Conservation (phyloP, 2,113 vertebrate genomes). For the Podarcis muralis region DNA sequence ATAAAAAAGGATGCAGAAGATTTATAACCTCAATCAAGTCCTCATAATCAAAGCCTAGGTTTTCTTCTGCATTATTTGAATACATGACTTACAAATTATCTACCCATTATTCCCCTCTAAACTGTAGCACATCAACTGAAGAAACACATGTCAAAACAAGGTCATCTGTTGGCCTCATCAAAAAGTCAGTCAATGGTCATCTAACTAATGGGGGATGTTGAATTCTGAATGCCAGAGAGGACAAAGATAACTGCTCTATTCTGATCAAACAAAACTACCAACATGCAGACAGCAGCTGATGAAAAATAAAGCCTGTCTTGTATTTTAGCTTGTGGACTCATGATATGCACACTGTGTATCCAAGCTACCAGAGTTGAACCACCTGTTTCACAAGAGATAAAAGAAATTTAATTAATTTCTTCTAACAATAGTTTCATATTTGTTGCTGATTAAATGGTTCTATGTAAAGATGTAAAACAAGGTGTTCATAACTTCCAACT, state of each 20-base stretch:
- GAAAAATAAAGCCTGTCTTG: neutral
- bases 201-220: rapidly evolving
- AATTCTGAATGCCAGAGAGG: rapidly evolving
- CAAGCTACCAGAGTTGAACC: neutral
- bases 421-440: neutral
- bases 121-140: neutral
- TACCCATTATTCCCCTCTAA: neutral
- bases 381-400: neutral
- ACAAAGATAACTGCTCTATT: neutral
- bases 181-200: neutral
- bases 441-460: neutral
- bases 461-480: neutral
- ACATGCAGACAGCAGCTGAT: rapidly evolving
- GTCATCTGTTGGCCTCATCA: neutral
- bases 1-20: neutral
- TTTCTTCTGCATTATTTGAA: constrained; percentile 7
- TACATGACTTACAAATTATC: neutral
- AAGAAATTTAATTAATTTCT: neutral
- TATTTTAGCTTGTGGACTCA: neutral
- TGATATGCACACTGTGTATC: rapidly evolving
- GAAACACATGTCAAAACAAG: neutral
- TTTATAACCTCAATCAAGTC: neutral
- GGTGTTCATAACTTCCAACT: neutral
- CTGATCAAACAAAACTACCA: neutral
- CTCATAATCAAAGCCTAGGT: neutral